Conservation (phyloP, 2,797 vertebrate genomes). For the Neoniphon sammara region DNA sequence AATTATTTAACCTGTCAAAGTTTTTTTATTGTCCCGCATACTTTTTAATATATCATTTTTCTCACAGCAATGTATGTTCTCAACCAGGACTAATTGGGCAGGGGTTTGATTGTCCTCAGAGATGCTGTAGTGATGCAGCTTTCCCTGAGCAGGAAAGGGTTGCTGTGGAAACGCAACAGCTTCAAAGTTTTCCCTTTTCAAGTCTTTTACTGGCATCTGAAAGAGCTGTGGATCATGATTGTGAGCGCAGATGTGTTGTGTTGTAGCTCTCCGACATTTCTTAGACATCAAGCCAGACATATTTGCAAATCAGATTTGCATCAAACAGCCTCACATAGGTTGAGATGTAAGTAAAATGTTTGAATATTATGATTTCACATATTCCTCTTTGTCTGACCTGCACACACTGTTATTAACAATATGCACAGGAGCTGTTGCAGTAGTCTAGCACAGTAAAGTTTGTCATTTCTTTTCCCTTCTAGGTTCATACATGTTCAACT, state of each 20-base stretch:
- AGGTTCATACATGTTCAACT: constrained; percentile 4
- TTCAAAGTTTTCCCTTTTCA: constrained; percentile 49
- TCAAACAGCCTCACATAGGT: neutral
- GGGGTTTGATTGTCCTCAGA: constrained; percentile 27
- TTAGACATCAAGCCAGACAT: neutral
- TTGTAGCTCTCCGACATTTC: constrained; percentile 29
- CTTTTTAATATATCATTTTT: neutral
- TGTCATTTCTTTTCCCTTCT: neutral
- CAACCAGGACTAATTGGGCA: constrained; percentile 11
- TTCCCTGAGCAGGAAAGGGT: constrained; percentile 54
- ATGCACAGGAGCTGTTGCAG: neutral
- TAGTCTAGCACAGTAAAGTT: neutral
- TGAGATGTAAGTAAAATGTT: neutral
- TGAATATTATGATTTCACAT: neutral
- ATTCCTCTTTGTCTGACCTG: neutral
- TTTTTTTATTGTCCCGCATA: neutral
- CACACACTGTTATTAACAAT: neutral
- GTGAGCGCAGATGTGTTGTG: constrained; percentile 15
- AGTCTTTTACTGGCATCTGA: constrained; percentile 38
- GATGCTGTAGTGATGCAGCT: constrained; percentile 34
- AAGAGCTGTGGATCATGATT: constrained; percentile 21
- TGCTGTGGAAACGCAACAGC: constrained; percentile 72
- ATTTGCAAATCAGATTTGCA: neutral
- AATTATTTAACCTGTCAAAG: neutral
- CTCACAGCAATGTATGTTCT: neutral